Base-by-base conservation (phyloP, 1,140 invertebrate genomes). In the Pseudomyrmex cubaensis region DNA sequence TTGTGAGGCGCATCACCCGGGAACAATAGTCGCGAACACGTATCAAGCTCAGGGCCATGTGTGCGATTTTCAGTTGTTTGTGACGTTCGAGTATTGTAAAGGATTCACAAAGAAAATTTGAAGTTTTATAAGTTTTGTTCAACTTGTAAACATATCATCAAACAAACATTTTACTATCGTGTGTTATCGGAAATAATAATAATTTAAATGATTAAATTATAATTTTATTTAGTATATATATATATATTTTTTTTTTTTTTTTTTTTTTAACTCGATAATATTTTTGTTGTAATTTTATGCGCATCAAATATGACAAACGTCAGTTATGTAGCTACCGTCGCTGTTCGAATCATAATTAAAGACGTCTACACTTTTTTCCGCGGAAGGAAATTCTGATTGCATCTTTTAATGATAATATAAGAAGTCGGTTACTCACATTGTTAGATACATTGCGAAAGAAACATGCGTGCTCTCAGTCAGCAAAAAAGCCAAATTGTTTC, bases 301-400 rank as follows among this genome's bases (percentile, higher is more conserved):
- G n/a, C 35, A 56, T 59, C 54, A 13, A 48, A 56, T 22, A 15
- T 20, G 15, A 3, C 12, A 35, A 12, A 22, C 17, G n/a, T 54
- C 22, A 44, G 54, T 13, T 4, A 13, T 17, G 25, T 4, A 15
- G 10, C 17, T 17, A 20, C 7, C 3, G 15, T 35, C 9, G 74
- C 62, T 35, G 22, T 22, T 50, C 9, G 72, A 80, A 25, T 72
- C 56, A 57, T 70, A 80, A 80, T 80, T 80, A 72, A 80, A 1
- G 20, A 72, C 56, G 25, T 25, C 25, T 25, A 63, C 59, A 25
- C 2, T 25, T 13, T 35, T n/a, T 12, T 35, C 10, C 20, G 35
- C 44, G 44, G 48, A 25, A 56, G 17, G 22, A 70, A 80, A 59
- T 12, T 25, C 44, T 48, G 17, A 72, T 72, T 61, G 57, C 44